phyloP scores from a whole-genome alignment of 2,888 invertebrate species.

The Xylota segnis region DNA sequence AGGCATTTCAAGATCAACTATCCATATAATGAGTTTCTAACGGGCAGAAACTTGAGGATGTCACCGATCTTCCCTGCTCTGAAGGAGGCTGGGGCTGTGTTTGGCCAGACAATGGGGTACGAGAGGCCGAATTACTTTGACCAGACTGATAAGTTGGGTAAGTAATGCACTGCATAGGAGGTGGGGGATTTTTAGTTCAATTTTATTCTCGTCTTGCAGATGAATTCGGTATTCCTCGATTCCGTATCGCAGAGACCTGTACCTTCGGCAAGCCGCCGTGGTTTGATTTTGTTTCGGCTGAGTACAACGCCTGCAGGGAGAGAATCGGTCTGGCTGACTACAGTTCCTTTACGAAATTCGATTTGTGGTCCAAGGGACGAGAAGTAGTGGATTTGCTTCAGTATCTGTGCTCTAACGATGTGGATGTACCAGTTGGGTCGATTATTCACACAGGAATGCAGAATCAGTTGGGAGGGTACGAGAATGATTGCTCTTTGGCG shows the following conservation, averaged over 20 bases:
- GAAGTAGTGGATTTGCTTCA: conserved; percentile 96
- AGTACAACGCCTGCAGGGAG: conserved; percentile 97
- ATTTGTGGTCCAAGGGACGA: conserved; percentile 94
- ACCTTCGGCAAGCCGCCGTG: conserved; percentile 97
- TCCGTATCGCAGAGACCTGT: conserved; percentile 90
- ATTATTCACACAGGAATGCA: conserved; percentile 99
- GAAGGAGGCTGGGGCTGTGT: conserved; percentile 95
- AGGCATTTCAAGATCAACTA: conserved; percentile 92
- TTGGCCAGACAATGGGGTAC: conserved; percentile 99
- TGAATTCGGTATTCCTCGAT: conserved; percentile 82
- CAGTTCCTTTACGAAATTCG: conserved; percentile 98
- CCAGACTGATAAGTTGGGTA: conserved; percentile 85
- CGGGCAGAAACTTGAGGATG: conserved; percentile 95
- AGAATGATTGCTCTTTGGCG: conserved; percentile 98
- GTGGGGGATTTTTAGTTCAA: not conserved
- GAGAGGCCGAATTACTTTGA: conserved; percentile 98
- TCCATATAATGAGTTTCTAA: conserved; percentile 94
- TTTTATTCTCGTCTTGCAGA: conserved; percentile 79
- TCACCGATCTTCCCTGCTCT: conserved; percentile 97
- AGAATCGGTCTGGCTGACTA: conserved; percentile 97
- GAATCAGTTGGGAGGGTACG: conserved; percentile 96
- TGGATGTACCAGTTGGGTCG: conserved; percentile 96
- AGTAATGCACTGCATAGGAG: conserved; percentile 22
- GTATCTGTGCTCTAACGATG: conserved; percentile 97
- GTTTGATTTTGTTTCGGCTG: conserved; percentile 94